These are phyloP conservation scores for Ennomos quercinarius DNA, from an alignment of 2,888 invertebrate genomes.

Conservation along the genomic window DNA sequence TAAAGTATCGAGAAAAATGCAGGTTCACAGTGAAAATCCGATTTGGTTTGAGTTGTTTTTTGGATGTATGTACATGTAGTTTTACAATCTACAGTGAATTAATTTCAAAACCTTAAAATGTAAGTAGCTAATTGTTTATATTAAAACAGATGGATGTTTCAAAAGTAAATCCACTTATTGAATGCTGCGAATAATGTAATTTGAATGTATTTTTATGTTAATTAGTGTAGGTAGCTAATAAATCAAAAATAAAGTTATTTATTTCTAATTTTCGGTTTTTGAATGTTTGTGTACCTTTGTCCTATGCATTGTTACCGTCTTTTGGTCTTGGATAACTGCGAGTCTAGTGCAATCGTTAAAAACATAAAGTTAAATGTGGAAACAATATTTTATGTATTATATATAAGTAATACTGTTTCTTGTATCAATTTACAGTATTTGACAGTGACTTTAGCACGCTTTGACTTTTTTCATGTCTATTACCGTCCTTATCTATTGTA, in stretches of 20 bases:
- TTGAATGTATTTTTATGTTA: conserved; percentile 35
- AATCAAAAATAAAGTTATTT: conserved; percentile 47
- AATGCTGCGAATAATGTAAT: conserved; percentile 14
- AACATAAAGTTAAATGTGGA: too few relatives aligned
- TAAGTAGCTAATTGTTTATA: not conserved
- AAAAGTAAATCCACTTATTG: conserved; percentile 14
- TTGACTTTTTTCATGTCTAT: too few relatives aligned
- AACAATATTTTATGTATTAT: too few relatives aligned
- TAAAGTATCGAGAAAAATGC: too few relatives aligned
- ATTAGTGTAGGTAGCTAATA: conserved; percentile 30
- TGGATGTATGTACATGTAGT: too few relatives aligned
- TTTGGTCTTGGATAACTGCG: conserved; percentile 7
- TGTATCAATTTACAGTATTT: not conserved
- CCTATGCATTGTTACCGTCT: conserved; percentile 24
- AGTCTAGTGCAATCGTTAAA: conserved; percentile 27
- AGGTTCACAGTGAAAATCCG: too few relatives aligned
- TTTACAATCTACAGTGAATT: too few relatives aligned
- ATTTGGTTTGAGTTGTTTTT: too few relatives aligned
- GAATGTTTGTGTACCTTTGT: conserved; percentile 44
- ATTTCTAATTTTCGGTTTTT: conserved; percentile 45
- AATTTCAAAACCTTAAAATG: too few relatives aligned
- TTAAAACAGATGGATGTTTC: conserved; percentile 1
- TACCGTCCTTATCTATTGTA: too few relatives aligned
- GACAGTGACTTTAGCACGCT: not conserved
- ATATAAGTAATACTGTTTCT: not conserved